Conservation (phyloP, 2,113 vertebrate species). For the Argyrosomus japonicus region DNA sequence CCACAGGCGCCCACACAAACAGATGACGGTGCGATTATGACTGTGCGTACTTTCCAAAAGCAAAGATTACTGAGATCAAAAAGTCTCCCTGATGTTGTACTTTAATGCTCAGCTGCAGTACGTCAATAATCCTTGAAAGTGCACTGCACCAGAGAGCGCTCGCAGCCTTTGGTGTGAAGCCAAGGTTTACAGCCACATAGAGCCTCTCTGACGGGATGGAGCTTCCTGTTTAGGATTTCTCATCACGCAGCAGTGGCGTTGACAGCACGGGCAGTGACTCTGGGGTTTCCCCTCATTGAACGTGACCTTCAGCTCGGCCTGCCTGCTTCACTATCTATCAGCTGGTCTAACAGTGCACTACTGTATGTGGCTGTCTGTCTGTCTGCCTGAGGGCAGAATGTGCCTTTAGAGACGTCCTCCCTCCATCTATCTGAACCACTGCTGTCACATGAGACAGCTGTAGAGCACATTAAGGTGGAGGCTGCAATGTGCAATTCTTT, state of each 20-base stretch:
- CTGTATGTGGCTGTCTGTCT: neutral
- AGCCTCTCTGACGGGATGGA: slow-evolving; percentile 5
- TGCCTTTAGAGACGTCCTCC: neutral
- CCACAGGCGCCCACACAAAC: neutral
- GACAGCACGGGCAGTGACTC: neutral
- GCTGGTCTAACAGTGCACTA: neutral
- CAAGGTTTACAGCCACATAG: slow-evolving; percentile 10
- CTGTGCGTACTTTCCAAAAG: neutral
- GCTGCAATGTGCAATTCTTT: neutral
- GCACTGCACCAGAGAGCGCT: neutral
- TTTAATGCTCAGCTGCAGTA: neutral
- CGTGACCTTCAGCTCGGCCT: slow-evolving; percentile 39
- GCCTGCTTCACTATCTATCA: slow-evolving; percentile 13
- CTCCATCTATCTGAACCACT: neutral
- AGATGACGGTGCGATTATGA: neutral
- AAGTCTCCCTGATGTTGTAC: neutral
- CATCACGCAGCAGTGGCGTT: slow-evolving; percentile 7
- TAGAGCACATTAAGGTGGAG: neutral
- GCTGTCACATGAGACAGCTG: neutral
- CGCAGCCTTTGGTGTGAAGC: neutral
- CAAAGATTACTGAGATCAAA: neutral
- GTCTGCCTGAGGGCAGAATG: neutral
- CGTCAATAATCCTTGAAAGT: neutral
- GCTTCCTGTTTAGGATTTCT: slow-evolving; percentile 49
- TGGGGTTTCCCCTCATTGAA: slow-evolving; percentile 53